These are phyloP conservation scores for Hesperia comma DNA, from an alignment of 2,888 invertebrate species.

Conservation along the genomic window DNA sequence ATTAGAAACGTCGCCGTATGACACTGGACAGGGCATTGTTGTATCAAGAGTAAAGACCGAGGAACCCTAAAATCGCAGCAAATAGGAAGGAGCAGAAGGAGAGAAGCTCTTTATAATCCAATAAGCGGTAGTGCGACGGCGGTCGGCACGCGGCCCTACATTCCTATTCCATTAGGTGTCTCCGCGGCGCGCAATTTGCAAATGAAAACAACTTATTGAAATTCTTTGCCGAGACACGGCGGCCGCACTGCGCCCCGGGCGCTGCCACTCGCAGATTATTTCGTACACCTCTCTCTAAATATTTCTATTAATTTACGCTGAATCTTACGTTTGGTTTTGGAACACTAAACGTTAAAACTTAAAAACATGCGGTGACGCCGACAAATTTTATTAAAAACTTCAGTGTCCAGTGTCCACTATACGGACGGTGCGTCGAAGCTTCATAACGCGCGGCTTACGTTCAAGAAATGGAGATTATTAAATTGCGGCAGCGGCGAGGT, in stretches of 20 bases:
- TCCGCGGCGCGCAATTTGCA: conserved; percentile 79
- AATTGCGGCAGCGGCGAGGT: conserved; percentile 42
- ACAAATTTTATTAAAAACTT: conserved; percentile 2
- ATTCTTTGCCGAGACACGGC: conserved; percentile 74
- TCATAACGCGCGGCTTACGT: conserved; percentile 25
- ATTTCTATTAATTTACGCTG: conserved; percentile 43
- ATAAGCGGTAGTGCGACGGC: conserved; percentile 60
- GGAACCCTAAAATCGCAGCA: conserved; percentile 21
- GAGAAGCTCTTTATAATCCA: conserved; percentile 66
- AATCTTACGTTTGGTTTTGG: conserved; percentile 12
- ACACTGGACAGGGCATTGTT: neutral
- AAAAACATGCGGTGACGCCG: neutral
- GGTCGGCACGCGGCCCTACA: conserved; percentile 62
- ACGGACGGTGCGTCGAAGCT: conserved; percentile 1
- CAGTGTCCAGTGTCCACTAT: conserved; percentile 2
- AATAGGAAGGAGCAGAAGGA: conserved; percentile 23
- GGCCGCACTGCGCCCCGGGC: conserved; percentile 39
- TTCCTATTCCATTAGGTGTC: conserved; percentile 82
- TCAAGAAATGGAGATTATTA: conserved; percentile 8
- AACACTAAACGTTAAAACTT: conserved; percentile 4
- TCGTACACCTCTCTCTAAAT: conserved; percentile 55
- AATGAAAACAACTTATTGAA: conserved; percentile 84
- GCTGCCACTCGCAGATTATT: conserved; percentile 40
- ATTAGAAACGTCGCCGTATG: neutral
- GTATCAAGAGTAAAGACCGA: conserved; percentile 43